Conservation (phyloP, 1,140 invertebrate genomes). For the Zaprionus gabonicus region DNA sequence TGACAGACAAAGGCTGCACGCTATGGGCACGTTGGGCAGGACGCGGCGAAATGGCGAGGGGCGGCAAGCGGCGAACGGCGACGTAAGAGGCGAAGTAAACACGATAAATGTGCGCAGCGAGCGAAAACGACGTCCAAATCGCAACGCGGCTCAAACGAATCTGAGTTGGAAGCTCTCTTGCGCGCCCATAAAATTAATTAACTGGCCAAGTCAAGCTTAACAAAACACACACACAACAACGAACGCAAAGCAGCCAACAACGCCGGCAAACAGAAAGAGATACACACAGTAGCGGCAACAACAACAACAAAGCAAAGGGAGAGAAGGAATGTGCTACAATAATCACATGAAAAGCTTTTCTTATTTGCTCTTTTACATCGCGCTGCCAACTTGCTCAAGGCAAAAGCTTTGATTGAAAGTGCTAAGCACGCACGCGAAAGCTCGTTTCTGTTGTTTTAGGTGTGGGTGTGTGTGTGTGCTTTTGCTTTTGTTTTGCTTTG, state of each 20-base stretch:
- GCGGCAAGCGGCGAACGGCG: conserved; percentile 28
- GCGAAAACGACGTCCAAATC: conserved; percentile 66
- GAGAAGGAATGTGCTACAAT: conserved; percentile 21
- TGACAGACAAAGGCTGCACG: conserved; percentile 17
- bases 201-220: conserved; percentile 75
- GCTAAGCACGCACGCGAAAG: neutral
- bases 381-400: conserved; percentile 38
- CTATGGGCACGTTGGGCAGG: conserved; percentile 32
- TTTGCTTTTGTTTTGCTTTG: conserved; percentile 22
- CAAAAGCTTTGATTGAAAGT: conserved; percentile 29
- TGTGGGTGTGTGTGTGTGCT: neutral
- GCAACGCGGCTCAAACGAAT: conserved; percentile 68
- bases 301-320: neutral
- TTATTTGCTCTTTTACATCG: conserved; percentile 8
- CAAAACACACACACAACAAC: conserved; percentile 46
- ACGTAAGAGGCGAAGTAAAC: neutral
- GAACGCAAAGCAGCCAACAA: neutral
- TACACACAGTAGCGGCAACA: conserved; percentile 20
- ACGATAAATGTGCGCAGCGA: conserved; percentile 15
- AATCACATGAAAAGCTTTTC: conserved; percentile 40
- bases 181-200: conserved; percentile 76
- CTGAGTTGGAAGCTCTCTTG: conserved; percentile 58
- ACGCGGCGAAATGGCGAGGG: conserved; percentile 44
- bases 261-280: conserved; percentile 26
- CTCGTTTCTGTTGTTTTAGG: conserved; percentile 16